These are phyloP conservation scores for Labeo rohita DNA, from an alignment of 2,113 vertebrate genomes.

Conservation along the genomic window DNA sequence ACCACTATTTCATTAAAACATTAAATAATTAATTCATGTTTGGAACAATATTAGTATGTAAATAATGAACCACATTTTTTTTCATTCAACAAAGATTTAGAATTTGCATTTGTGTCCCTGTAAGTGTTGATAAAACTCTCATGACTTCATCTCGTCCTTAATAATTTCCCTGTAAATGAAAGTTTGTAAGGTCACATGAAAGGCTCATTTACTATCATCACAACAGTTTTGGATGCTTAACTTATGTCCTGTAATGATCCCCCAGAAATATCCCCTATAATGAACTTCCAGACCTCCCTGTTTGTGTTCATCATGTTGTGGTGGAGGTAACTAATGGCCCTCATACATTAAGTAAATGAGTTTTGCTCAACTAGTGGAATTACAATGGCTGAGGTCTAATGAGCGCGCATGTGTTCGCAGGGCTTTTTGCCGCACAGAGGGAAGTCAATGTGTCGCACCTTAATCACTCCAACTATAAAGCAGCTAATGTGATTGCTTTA, in stretches of 20 bases:
- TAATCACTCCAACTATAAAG: constrained; percentile 72
- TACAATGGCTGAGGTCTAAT: constrained; percentile 87
- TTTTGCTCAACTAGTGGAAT: constrained; percentile 83
- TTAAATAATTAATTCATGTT: too few species aligned
- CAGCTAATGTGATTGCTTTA: constrained; percentile 55
- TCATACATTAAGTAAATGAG: constrained; percentile 95
- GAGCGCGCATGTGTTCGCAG: constrained; percentile 77
- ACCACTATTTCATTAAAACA: too few species aligned
- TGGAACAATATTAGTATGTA: too few species aligned
- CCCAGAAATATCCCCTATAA: constrained; percentile 91
- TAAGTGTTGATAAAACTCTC: not conserved
- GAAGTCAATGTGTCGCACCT: constrained; percentile 86
- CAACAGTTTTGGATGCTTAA: constrained; percentile 73
- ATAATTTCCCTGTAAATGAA: constrained; percentile 36
- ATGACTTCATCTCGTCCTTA: not conserved
- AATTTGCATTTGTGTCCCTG: not conserved
- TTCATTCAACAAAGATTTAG: not conserved
- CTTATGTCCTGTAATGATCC: constrained; percentile 84
- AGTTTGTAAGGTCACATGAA: constrained; percentile 73
- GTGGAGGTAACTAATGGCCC: constrained; percentile 87
- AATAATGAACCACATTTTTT: too few species aligned
- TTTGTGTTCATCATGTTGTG: constrained; percentile 84
- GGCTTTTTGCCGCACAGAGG: constrained; percentile 74
- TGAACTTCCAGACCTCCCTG: constrained; percentile 88
- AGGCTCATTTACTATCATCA: constrained; percentile 80